Evolutionary conservation across 2,113 vertebrate species (phyloP).

Genomic region (Dasypus novemcinctus): DNA sequence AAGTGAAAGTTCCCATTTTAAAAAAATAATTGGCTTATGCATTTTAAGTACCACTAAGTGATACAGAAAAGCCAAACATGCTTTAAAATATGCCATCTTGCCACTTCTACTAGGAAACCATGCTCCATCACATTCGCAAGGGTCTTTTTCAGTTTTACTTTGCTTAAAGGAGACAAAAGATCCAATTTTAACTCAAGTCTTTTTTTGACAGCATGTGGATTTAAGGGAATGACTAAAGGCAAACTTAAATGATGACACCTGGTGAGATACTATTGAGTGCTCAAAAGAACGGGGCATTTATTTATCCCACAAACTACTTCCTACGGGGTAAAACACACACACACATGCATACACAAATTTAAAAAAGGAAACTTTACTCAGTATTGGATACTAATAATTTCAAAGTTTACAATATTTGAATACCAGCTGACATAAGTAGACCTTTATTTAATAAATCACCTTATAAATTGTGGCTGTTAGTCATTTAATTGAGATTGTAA

Average conservation of each 20-base stretch:
- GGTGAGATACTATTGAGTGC: neutral
- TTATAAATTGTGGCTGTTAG: neutral
- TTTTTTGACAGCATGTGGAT: neutral
- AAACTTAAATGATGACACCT: neutral
- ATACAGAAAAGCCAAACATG: neutral
- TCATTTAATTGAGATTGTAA: neutral
- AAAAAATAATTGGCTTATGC: constrained; percentile 44
- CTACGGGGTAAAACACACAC: neutral
- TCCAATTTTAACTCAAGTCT: neutral
- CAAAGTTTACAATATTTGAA: neutral
- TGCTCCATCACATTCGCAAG: neutral
- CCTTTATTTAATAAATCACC: neutral
- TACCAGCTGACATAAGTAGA: neutral
- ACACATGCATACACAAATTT: neutral
- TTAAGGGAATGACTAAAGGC: neutral
- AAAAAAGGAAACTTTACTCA: neutral
- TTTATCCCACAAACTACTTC: neutral
- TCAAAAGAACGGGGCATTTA: neutral
- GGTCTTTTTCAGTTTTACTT: neutral
- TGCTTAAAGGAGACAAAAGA: neutral
- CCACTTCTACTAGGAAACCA: neutral
- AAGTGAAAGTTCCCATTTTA: constrained; percentile 61
- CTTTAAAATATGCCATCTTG: neutral
- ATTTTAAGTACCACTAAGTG: constrained; percentile 24
- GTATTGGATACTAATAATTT: neutral